These are phyloP conservation scores for Crossaster papposus DNA, from an alignment of 53 echinoderm and acorn worm genomes.

Conservation along the genomic window DNA sequence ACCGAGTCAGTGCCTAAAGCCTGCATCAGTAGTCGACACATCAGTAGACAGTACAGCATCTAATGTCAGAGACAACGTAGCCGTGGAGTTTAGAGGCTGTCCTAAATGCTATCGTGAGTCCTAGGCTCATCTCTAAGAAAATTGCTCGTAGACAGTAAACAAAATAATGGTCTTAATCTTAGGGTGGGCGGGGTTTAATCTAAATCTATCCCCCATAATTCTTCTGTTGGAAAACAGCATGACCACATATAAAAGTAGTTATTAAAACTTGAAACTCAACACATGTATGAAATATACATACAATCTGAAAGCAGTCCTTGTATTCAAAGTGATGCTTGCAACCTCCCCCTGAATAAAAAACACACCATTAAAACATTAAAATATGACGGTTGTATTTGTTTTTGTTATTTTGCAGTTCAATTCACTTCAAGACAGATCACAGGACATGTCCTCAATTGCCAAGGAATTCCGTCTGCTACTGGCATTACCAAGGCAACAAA, in stretches of 20 bases:
- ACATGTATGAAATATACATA: too few relatives aligned
- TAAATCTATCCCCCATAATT: too few relatives aligned
- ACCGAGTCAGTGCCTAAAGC: background rate
- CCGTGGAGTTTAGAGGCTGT: conserved; percentile 38
- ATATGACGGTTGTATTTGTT: background rate
- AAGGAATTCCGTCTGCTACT: conserved; percentile 34
- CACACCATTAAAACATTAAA: too few relatives aligned
- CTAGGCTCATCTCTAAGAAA: background rate
- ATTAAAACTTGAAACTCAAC: too few relatives aligned
- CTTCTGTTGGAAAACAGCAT: too few relatives aligned
- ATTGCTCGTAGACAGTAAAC: background rate
- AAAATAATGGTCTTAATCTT: background rate
- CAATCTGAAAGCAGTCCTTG: too few relatives aligned
- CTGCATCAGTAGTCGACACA: background rate
- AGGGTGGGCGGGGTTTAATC: too few relatives aligned
- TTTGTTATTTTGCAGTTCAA: conserved; percentile 26
- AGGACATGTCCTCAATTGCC: conserved; percentile 38
- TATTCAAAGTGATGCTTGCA: background rate
- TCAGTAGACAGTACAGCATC: conserved; percentile 2
- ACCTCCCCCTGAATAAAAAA: background rate
- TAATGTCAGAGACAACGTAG: background rate
- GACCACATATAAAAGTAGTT: too few relatives aligned
- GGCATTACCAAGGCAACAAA: conserved; percentile 17
- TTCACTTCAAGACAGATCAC: conserved; percentile 53
- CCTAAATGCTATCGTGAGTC: conserved; percentile 49